Percentiles rank a stretch among this genome's conserved stretches.
Evolutionary conservation across 2,797 vertebrate genomes (phyloP).

Genomic region (Apodemus agrarius): DNA sequence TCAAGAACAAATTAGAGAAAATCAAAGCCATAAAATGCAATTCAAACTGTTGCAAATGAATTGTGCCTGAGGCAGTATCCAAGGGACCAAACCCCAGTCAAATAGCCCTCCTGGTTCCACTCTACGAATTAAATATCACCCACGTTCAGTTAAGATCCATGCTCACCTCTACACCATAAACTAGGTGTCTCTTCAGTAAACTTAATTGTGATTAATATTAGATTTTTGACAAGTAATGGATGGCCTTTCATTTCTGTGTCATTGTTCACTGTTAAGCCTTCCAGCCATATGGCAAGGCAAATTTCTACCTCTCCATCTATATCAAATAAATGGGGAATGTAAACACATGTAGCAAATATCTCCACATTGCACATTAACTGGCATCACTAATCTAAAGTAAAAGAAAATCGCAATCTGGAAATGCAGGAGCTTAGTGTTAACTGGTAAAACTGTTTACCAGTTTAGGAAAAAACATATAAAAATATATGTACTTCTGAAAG

Average conservation of each 20-base stretch:
- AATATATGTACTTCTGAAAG: background rate
- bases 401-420: slow-evolving; percentile 28
- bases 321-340: slow-evolving; percentile 47
- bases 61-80: slow-evolving; percentile 5
- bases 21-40: slow-evolving; percentile 56
- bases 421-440: background rate
- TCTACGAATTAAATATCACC: slow-evolving; percentile 7
- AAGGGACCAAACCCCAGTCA: background rate
- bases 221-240: slow-evolving; percentile 19
- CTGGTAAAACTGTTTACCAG: background rate
- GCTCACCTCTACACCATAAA: slow-evolving; percentile 39
- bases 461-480: background rate
- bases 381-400: background rate
- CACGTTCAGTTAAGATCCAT: slow-evolving; percentile 10
- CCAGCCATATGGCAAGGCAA: background rate
- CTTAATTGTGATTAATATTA: slow-evolving; percentile 32
- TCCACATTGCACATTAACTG: slow-evolving; percentile 7
- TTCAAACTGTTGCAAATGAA: slow-evolving; percentile 55
- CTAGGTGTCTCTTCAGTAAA: slow-evolving; percentile 29
- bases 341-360: background rate
- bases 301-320: background rate
- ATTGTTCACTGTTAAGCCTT: slow-evolving; percentile 11
- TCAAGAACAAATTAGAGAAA: slow-evolving; percentile 63
- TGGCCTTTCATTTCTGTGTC: slow-evolving; percentile 25
- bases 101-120: slow-evolving; percentile 25